Conservation (phyloP, 2,888 invertebrate species). For the Biston betularia region DNA sequence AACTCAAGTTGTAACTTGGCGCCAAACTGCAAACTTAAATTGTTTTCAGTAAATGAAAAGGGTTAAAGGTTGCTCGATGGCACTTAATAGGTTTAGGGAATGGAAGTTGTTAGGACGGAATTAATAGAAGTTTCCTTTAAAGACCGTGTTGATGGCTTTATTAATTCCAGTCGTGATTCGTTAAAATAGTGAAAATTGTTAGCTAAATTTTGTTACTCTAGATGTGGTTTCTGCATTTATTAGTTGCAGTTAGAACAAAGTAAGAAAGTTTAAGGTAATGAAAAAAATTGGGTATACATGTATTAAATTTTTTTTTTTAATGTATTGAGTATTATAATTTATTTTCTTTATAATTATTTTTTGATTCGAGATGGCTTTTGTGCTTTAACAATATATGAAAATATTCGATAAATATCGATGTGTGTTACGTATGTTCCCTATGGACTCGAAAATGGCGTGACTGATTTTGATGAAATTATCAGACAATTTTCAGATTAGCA, state of each 20-base stretch:
- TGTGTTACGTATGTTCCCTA: too few relatives aligned
- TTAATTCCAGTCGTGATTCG: conserved; percentile 37
- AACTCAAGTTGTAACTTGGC: conserved; percentile 15
- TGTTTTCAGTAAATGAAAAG: conserved; percentile 69
- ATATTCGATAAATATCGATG: too few relatives aligned
- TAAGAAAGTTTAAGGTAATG: too few relatives aligned
- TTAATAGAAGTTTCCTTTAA: conserved; percentile 36
- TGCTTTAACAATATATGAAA: too few relatives aligned
- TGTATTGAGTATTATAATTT: too few relatives aligned
- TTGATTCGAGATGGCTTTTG: too few relatives aligned
- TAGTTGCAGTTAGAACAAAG: neutral
- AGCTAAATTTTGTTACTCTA: conserved; percentile 1
- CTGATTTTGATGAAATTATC: too few relatives aligned
- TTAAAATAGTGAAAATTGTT: conserved; percentile 25
- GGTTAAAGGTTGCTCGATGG: conserved; percentile 59
- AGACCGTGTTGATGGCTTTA: conserved; percentile 24
- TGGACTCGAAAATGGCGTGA: too few relatives aligned
- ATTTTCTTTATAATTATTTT: too few relatives aligned
- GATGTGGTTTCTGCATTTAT: neutral
- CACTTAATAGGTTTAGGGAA: conserved; percentile 53
- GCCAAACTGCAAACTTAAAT: conserved; percentile 57
- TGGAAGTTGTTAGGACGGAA: conserved; percentile 40
- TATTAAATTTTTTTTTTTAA: too few relatives aligned
- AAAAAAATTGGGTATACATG: too few relatives aligned
- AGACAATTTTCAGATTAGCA: too few relatives aligned